Base-by-base conservation (phyloP, 2,888 invertebrate genomes). In the Slavum lentiscoides region DNA sequence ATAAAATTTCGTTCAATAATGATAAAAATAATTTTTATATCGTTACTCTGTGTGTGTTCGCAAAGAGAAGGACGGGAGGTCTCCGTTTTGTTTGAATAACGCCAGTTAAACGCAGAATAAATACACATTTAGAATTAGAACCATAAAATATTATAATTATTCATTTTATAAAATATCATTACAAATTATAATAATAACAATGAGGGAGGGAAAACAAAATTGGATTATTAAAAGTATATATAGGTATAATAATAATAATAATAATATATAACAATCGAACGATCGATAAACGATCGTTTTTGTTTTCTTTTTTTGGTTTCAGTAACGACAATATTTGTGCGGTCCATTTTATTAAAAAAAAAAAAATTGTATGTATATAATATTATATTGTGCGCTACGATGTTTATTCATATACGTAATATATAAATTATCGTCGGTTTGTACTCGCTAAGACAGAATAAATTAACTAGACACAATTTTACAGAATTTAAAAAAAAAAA, bases 141-240 rank as follows among this genome's bases (percentile, higher is more conserved):
- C 77, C 77, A 77, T 77, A 70, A 77, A 77, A 70, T 77, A 77
- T 69, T 77, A 69, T 77, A 74, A 74, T 74, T 70, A 77, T 77
- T 70, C 77, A 70, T 77, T 77, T 77, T 77, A 77, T 77, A 77
- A 77, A 77, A 77, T 77, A 77, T 77, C 61, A 61, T 77, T 77
- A 77, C 77, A 77, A 69, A 77, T 69, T 77, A 77, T 61, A 77
- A 77, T 77, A 77, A 69, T 77, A 77, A 77, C 77, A 77, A 77
- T 21, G 62, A 70, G 30, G 58, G 59, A 68, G 76, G 61, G 49
- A 68, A 77, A 77, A 69, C 70, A 77, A 77, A 70, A 70, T 70
- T 77, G 69, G 53, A 62, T 74, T 66, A 55, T 49, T 49, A 55
- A 53, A 53, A 64, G n/a, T 62, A 53, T 74, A 49, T 62, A 53